Evolutionary conservation across 2,113 vertebrate genomes (phyloP).

Genomic region (Azemiops feae): DNA sequence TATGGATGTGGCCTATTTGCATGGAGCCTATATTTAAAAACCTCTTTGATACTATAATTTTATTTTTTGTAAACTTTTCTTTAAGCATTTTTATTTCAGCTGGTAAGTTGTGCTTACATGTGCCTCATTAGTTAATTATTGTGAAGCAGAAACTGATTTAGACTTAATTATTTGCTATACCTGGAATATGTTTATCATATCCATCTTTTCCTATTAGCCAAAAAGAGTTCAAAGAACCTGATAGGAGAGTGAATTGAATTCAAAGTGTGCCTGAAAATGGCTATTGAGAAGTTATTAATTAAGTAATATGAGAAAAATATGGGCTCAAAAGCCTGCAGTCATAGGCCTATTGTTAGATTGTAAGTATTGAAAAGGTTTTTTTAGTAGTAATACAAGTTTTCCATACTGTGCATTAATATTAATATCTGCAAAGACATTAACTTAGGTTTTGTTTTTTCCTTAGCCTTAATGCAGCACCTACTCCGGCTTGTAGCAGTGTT

Average conservation of each 20-base stretch:
- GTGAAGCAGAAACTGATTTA: not conserved
- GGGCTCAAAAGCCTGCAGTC: not conserved
- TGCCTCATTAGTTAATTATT: not conserved
- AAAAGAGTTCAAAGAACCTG: not conserved
- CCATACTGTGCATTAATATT: not conserved
- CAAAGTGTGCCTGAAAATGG: not conserved
- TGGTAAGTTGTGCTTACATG: not conserved
- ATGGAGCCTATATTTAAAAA: not conserved
- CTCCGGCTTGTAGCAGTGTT: slow-evolving; percentile 76
- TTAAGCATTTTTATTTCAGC: not conserved
- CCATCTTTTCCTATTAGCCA: not conserved
- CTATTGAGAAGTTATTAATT: not conserved
- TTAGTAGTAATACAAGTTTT: not conserved
- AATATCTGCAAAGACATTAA: slow-evolving; percentile 27
- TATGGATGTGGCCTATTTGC: not conserved
- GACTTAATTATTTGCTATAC: not conserved
- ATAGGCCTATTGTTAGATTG: not conserved
- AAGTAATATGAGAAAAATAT: not conserved
- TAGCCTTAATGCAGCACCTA: slow-evolving; percentile 76
- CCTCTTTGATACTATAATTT: not conserved
- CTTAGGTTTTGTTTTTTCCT: slow-evolving; percentile 12
- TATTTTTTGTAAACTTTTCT: not conserved
- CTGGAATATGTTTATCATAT: not conserved
- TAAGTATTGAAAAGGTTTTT: not conserved
- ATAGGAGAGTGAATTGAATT: not conserved